These are phyloP conservation scores for Lochmaea capreae DNA, from an alignment of 2,888 invertebrate species.

Conservation along the genomic window DNA sequence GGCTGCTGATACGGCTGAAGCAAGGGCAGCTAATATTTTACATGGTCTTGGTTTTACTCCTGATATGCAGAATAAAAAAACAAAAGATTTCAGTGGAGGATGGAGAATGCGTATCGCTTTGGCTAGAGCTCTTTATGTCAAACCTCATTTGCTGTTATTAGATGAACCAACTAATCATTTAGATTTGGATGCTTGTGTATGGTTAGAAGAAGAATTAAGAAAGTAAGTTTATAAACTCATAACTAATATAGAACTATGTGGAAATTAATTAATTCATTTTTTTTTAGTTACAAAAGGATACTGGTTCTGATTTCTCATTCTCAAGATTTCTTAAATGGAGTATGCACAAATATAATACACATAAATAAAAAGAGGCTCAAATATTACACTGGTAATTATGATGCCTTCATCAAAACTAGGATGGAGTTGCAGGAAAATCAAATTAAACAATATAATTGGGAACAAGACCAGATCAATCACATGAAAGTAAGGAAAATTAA, in stretches of 20 bases:
- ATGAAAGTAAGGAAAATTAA: conserved; percentile 83
- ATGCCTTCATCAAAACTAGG: conserved; percentile 93
- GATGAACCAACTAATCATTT: conserved; percentile 98
- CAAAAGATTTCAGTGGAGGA: conserved; percentile 91
- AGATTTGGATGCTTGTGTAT: conserved; percentile 98
- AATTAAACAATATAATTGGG: conserved; percentile 99
- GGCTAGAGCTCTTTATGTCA: conserved; percentile 96
- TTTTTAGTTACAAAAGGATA: conserved; percentile 89
- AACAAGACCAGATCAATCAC: conserved; percentile 98
- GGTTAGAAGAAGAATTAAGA: conserved; percentile 98
- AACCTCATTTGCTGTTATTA: conserved; percentile 93
- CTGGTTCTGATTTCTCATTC: conserved; percentile 98
- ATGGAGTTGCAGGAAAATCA: conserved; percentile 97
- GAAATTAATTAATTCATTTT: conserved; percentile 19
- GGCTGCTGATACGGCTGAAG: conserved; percentile 94
- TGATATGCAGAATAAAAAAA: conserved; percentile 86
- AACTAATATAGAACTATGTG: neutral
- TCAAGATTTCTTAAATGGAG: conserved; percentile 98
- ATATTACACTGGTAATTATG: conserved; percentile 95
- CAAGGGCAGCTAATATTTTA: conserved; percentile 93
- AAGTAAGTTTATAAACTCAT: conserved; percentile 67
- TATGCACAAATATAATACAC: conserved; percentile 96
- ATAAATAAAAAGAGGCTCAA: conserved; percentile 93
- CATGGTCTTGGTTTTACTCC: conserved; percentile 95
- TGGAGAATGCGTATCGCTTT: conserved; percentile 99